Percentiles rank a stretch among this genome's conserved stretches.
Conservation (phyloP, 2,113 vertebrate species). For the Regulus satrapa region DNA sequence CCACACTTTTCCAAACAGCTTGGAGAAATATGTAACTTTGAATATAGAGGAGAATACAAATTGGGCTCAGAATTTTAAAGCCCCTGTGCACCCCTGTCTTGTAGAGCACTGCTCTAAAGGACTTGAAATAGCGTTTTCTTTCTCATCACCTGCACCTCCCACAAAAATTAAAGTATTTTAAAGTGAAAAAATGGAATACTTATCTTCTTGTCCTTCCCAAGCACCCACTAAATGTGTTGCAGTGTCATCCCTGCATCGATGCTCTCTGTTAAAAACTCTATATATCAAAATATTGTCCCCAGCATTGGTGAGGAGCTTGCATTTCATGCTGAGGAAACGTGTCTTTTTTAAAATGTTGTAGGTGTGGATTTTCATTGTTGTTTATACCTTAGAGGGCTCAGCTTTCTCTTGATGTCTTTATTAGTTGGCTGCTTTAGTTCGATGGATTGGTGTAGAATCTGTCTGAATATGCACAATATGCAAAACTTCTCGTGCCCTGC, state of each 20-base stretch:
- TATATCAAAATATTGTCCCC: neutral
- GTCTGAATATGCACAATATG: too few relatives aligned
- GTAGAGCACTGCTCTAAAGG: neutral
- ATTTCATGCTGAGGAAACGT: neutral
- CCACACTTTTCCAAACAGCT: neutral
- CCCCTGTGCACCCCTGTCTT: neutral
- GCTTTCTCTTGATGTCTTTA: neutral
- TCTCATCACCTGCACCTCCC: neutral
- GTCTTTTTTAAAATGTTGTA: neutral
- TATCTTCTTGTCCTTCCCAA: neutral
- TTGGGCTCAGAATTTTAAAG: neutral
- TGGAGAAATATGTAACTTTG: neutral
- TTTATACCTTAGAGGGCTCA: neutral
- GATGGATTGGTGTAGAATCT: neutral
- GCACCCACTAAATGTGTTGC: neutral
- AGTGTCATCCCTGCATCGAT: too few relatives aligned
- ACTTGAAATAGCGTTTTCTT: neutral
- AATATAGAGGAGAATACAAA: neutral
- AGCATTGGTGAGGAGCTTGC: neutral
- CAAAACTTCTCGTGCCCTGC: neutral
- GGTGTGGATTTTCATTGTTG: neutral
- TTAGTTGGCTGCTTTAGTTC: neutral
- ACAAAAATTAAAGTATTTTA: neutral
- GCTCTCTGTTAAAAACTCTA: neutral
- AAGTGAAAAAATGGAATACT: neutral